Evolutionary conservation across 2,797 vertebrate species (phyloP).

Genomic region (Gorsachius magnificus): DNA sequence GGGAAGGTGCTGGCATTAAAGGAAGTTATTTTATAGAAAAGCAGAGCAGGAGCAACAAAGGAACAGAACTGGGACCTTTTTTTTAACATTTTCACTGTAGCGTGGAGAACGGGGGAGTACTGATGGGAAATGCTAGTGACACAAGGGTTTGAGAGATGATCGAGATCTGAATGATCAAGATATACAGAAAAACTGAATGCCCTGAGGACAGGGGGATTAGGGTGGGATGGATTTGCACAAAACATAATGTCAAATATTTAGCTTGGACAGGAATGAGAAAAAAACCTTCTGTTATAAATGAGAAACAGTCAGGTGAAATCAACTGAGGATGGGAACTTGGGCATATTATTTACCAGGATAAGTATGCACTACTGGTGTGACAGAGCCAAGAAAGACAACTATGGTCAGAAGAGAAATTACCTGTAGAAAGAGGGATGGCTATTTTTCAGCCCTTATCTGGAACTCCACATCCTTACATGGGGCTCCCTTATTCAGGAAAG

Average conservation of each 20-base stretch:
- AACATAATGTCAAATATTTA: neutral
- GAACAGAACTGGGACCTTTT: neutral
- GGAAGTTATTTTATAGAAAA: neutral
- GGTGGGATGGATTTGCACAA: neutral
- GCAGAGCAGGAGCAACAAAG: neutral
- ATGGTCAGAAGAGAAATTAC: neutral
- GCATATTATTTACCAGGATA: neutral
- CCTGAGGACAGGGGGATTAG: neutral
- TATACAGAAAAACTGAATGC: neutral
- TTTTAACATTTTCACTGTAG: neutral
- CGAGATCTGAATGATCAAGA: neutral
- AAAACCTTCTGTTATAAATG: neutral
- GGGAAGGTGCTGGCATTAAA: neutral
- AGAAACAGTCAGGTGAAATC: neutral
- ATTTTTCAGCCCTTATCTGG: neutral
- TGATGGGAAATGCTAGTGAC: neutral
- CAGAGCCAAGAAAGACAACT: neutral
- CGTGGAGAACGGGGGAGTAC: neutral
- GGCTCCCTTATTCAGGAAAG: neutral
- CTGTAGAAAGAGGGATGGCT: neutral
- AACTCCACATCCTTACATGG: neutral
- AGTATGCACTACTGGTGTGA: neutral
- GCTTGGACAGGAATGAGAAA: neutral
- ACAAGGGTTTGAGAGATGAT: neutral
- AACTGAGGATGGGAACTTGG: neutral